Percentiles rank a stretch among this genome's conserved stretches.
Evolutionary conservation across 2,888 invertebrate species (phyloP).

Genomic region (Syrphus vitripennis): DNA sequence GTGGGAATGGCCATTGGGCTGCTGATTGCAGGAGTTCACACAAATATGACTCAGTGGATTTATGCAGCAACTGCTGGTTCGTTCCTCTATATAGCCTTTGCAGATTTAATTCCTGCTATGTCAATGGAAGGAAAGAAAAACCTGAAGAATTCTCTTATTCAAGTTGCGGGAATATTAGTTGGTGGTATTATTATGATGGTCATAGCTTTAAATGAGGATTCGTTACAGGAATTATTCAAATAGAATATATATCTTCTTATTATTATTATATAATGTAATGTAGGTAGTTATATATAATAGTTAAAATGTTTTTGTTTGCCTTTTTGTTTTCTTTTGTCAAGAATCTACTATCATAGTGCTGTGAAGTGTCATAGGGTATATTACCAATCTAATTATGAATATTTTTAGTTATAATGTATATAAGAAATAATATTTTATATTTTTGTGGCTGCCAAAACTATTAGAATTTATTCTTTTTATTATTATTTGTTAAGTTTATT

Average conservation of each 20-base stretch:
- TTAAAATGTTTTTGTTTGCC: neutral
- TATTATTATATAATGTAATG: neutral
- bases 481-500: constrained; percentile 20
- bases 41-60: constrained; percentile 88
- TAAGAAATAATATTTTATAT: neutral
- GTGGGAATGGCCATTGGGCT: constrained; percentile 87
- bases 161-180: constrained; percentile 85
- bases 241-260: constrained; percentile 51
- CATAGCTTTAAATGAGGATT: constrained; percentile 88
- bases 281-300: neutral
- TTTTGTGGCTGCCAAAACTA: constrained; percentile 11
- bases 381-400: neutral
- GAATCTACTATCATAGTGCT: constrained; percentile 64
- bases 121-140: constrained; percentile 83
- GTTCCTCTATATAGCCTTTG: constrained; percentile 90
- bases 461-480: constrained; percentile 8
- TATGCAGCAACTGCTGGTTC: constrained; percentile 91
- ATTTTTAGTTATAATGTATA: constrained; percentile 25
- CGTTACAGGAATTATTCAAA: constrained; percentile 76
- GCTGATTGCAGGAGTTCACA: constrained; percentile 86
- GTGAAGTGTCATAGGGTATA: constrained; percentile 56
- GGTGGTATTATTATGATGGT: constrained; percentile 88
- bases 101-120: constrained; percentile 88
- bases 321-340: neutral
- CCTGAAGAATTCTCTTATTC: constrained; percentile 83